These are phyloP conservation scores for Centropristis striata DNA, from an alignment of 2,113 vertebrate species.

Conservation along the genomic window DNA sequence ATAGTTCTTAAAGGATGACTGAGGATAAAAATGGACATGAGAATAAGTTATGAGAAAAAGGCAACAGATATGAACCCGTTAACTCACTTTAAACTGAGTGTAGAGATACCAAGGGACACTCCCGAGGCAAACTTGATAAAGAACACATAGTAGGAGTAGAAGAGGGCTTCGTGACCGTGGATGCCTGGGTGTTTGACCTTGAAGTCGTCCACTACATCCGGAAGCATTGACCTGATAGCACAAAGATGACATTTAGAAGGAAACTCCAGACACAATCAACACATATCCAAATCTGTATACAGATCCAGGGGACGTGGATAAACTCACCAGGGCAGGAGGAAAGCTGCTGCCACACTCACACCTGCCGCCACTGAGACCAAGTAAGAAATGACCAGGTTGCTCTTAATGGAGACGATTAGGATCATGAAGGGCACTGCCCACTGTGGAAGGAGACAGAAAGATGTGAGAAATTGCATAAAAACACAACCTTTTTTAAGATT, in stretches of 20 bases:
- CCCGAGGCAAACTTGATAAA: conserved; percentile 97
- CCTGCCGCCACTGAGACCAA: conserved; percentile 89
- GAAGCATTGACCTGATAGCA: conserved; percentile 93
- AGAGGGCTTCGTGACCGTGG: conserved; percentile 91
- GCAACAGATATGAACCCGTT: background rate
- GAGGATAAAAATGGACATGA: background rate
- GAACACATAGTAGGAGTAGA: conserved; percentile 98
- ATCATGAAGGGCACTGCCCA: conserved; percentile 94
- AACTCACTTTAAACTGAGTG: conserved; percentile 93
- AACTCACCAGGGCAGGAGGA: conserved; percentile 92
- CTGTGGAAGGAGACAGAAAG: conserved; percentile 73
- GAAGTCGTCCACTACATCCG: conserved; percentile 95
- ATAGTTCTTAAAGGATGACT: background rate
- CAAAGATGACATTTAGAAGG: conserved; percentile 1
- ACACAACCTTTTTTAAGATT: too few relatives aligned
- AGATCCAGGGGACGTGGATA: background rate
- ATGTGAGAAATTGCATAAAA: background rate
- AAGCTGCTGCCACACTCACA: conserved; percentile 92
- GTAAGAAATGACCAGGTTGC: conserved; percentile 89
- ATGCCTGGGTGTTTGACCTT: conserved; percentile 89
- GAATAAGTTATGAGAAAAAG: background rate
- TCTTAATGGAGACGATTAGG: conserved; percentile 83
- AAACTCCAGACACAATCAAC: background rate
- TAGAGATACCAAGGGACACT: conserved; percentile 94
- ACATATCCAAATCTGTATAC: background rate